Evolutionary conservation across 2,888 invertebrate genomes (phyloP), one percentile per base, ranked within the genome.

Genomic region (Prosapia bicincta): DNA sequence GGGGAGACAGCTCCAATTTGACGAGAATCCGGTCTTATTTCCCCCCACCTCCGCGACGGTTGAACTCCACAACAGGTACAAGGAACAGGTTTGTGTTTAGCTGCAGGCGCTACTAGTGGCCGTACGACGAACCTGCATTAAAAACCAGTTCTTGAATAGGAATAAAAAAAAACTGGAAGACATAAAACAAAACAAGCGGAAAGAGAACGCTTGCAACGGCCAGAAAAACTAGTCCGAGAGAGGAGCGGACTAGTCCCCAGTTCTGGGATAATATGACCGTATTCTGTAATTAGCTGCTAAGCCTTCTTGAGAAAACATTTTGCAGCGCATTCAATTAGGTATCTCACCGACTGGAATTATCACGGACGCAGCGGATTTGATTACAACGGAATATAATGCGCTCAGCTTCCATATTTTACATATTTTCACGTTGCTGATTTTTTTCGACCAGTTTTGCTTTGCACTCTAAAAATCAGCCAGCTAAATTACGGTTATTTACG

Each of bases 21-120:
- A 74, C 54, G 74, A 74, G 74, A 74, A 74, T 74, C 74, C 74
- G 74, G 74, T 38, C 74, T 54, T 23, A 32, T 74, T 68, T 54
- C 43, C 38, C 26, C 38, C 54, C n/a, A 23, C 24, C 66, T 13
- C 13, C 13, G 20, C 24, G 20, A 24, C 6, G 70, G 9, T 32
- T 32, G 32, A 23, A 38, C 13, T 38, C 10, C 9, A 38, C 38
- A 38, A 70, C 70, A 70, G 70, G 70, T 70, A 32, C 32, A n/a
- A 32, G 70, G 20, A 25, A 69, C 66, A 30, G 72, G 72, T 66
- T 26, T 32, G n/a, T 54, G 69, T 25, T 13, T 38, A 69, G 69
- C 43, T 54, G 54, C 10, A 65, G 54, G 23, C 32, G 30, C 69
- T 32, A 38, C 70, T 32, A 30, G 54, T 28, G 66, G 70, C 71